Conservation (phyloP, 2,113 vertebrate genomes). For the Rhinopomastus cyanomelas region DNA sequence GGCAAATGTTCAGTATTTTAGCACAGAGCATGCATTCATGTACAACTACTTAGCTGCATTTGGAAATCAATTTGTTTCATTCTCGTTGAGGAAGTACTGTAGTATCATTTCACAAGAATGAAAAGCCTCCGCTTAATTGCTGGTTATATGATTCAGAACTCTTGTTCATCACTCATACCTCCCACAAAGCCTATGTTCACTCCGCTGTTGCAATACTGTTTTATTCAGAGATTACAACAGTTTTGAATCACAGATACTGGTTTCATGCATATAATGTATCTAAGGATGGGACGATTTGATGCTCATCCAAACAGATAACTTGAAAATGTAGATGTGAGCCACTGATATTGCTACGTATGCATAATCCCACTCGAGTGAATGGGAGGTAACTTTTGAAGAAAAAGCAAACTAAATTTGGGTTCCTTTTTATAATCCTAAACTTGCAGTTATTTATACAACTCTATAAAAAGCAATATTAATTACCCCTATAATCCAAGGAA, state of each 20-base stretch:
- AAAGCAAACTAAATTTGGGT: background rate
- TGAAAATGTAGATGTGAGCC: background rate
- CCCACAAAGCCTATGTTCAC: background rate
- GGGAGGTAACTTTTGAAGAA: background rate
- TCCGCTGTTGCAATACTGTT: background rate
- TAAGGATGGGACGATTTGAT: background rate
- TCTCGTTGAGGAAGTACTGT: background rate
- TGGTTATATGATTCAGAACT: background rate
- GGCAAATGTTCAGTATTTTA: background rate
- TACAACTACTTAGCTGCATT: background rate
- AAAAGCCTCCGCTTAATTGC: background rate
- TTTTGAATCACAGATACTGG: background rate
- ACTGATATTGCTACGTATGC: background rate
- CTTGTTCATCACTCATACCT: background rate
- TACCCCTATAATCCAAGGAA: background rate
- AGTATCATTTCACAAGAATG: slow-evolving; percentile 4
- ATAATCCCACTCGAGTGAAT: background rate
- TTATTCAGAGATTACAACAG: background rate
- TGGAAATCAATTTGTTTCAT: slow-evolving; percentile 34
- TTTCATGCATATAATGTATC: background rate
- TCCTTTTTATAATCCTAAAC: background rate
- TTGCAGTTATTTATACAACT: background rate
- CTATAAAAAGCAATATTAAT: background rate
- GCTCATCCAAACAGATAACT: background rate
- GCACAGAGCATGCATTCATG: background rate